phyloP scores from a whole-genome alignment of 2,888 invertebrate species.

The Lasioglossum oenotherae region DNA sequence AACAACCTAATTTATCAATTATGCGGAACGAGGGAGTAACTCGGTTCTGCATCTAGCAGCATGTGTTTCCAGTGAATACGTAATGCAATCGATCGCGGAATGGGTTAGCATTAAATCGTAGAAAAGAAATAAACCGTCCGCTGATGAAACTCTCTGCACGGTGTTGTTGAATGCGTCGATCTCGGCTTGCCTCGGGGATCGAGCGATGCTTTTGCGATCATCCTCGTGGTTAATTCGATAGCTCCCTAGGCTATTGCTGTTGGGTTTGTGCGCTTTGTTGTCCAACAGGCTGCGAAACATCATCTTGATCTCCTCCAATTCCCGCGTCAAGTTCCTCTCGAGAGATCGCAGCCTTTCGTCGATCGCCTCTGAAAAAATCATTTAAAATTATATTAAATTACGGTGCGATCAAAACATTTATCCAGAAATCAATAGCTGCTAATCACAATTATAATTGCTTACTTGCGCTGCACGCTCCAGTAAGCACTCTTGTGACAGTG shows the following conservation, averaged over 20 bases:
- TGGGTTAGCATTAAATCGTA: background rate
- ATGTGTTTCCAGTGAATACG: background rate
- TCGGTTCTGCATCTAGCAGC: background rate
- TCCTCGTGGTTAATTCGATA: conserved; percentile 2
- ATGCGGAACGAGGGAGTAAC: background rate
- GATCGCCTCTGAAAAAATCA: conserved; percentile 66
- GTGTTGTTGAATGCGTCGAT: conserved; percentile 71
- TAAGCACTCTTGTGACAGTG: conserved; percentile 82
- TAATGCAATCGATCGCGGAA: background rate
- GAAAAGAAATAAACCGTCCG: conserved; percentile 52
- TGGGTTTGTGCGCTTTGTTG: background rate
- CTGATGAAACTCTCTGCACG: conserved; percentile 51
- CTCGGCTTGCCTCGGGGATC: conserved; percentile 66
- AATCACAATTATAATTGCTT: conserved; percentile 30
- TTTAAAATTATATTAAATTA: conserved; percentile 22
- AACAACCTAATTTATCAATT: conserved; percentile 5
- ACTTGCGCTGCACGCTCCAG: conserved; percentile 82
- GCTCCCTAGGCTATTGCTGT: conserved; percentile 6
- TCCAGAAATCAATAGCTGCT: background rate
- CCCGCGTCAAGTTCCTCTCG: conserved; percentile 66
- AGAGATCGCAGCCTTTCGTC: conserved; percentile 71
- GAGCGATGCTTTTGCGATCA: background rate
- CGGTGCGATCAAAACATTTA: background rate
- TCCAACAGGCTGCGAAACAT: conserved; percentile 42
- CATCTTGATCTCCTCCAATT: conserved; percentile 70